Evolutionary conservation across 2,113 vertebrate genomes (phyloP), one percentile per base, ranked within the genome.

Genomic region (Stomatorhinus ivindoensis): DNA sequence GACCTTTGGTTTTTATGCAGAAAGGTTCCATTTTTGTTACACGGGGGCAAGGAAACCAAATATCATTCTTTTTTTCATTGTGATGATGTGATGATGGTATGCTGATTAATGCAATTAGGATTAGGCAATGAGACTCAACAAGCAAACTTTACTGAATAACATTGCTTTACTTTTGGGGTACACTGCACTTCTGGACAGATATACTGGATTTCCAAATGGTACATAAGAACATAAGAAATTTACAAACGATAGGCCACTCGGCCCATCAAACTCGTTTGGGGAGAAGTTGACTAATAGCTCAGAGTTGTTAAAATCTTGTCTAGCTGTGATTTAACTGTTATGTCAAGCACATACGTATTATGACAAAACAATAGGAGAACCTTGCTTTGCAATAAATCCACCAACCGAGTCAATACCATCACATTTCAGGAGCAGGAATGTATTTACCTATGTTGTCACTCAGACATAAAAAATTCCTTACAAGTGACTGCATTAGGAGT

Each of bases 131-230:
- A 50, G 58, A 88, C n/a, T 48, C 47, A 48, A 48, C 42, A 89
- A 84, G 31, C 21, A 84, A 53, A 83, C 76, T 89, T 89, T 89
- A 83, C 55, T 89, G 50, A 46, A 83, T 19, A 83, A 11, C 80
- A 82, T 61, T 83, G 53, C 11, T 44, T 31, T 46, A 58, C n/a
- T 55, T 1, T 76, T 46, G 35, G 27, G 35, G 17, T 46, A 6
- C 31, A 21, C 86, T n/a, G 35, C 39, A 35, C 31, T 87, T 53
- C 82, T 27, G 42, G 24, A 46, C 44, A 0, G 5, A 35, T 27
- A 73, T 39, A 31, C 27, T 73, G 69, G 35, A 13, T 76, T 39
- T 76, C 35, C 15, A 55, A 55, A 55, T 55, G 17, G 21, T 4
- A 55, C 51, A 55, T 21, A 55, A 55, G 19, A 19, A 6, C 51